Evolutionary conservation across 2,113 vertebrate genomes (phyloP), one percentile per base, ranked within the genome.

Genomic region (Grammomys dolichurus): DNA sequence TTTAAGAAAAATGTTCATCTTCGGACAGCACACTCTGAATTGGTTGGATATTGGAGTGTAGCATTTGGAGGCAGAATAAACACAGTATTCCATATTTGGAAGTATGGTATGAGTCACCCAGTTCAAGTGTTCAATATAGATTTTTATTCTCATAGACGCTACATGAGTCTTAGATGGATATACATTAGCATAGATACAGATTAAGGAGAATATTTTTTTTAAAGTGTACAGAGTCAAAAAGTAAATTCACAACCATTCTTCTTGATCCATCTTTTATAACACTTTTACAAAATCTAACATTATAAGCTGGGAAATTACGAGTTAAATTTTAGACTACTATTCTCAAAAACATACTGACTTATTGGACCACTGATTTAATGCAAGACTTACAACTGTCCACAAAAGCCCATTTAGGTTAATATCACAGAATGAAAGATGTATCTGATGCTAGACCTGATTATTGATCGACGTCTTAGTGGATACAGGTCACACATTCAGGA

Each of bases 1-100:
- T 94, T 98, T 94, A 98, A 95, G 92, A 99, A 99, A 97, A 98
- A 99, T 95, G 67, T 99, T 69, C 98, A 99, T 92, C 98, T 99
- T 75, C 99, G 99, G 63, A 99, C 98, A 0, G 98, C 99, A 78
- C 99, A 99, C 96, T 99, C 99, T 0, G 98, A 99, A 97, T 97
- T 99, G 97, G 60, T 99, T 92, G 99, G 99, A 67, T 99, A 98
- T 94, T 99, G 99, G 99, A 99, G 96, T 19, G 97, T 98, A 0
- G 99, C 99, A 97, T 99, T 99, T 43, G 99, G 99, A 16, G 99
- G 99, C 87, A 98, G 99, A 97, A 96, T 99, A 93, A 99, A 99
- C 98, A 99, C 99, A 95, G 99, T 99, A n/a, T 97, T 99, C 93
- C 99, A 99, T 94, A 97, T 99, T 92, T 99, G 99, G 99, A 99